phyloP scores from a whole-genome alignment of 1,140 invertebrate genomes.

The Drosophila burlai region DNA sequence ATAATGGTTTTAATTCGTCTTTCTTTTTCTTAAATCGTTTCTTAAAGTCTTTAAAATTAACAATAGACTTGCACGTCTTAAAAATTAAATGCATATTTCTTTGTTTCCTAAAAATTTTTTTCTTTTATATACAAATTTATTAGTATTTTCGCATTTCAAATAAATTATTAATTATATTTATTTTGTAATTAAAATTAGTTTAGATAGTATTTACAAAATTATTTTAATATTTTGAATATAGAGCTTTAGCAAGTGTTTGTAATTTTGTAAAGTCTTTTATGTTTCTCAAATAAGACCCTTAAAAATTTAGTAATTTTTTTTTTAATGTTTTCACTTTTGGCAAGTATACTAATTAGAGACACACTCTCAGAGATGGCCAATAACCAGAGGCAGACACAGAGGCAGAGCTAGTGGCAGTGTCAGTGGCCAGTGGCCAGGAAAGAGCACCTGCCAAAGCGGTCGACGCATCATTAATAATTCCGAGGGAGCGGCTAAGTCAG shows the following conservation, averaged over 20 bases:
- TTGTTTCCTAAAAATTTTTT: no score
- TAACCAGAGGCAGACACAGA: constrained; percentile 4
- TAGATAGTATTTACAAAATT: neutral
- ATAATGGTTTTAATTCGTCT: no score
- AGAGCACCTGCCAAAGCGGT: constrained; percentile 70
- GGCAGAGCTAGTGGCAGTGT: neutral
- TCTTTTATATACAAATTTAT: neutral
- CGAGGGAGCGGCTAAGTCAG: constrained; percentile 52
- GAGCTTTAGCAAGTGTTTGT: neutral
- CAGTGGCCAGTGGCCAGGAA: constrained; percentile 24
- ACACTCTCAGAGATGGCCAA: constrained; percentile 52
- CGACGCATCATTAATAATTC: constrained; percentile 76
- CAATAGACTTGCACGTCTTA: no score
- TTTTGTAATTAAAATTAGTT: neutral
- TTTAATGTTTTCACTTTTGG: neutral
- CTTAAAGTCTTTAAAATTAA: no score
- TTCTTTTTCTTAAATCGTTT: no score
- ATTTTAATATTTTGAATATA: neutral
- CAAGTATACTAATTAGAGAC: constrained; percentile 67
- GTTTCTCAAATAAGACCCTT: neutral
- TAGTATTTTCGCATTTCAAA: neutral
- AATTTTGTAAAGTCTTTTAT: neutral
- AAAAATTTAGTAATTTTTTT: neutral
- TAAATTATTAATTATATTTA: neutral
- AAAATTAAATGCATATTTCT: no score